Evolutionary conservation across 1,140 invertebrate genomes (phyloP), one percentile per base, ranked within the genome.

Genomic region (Cydia amplana): DNA sequence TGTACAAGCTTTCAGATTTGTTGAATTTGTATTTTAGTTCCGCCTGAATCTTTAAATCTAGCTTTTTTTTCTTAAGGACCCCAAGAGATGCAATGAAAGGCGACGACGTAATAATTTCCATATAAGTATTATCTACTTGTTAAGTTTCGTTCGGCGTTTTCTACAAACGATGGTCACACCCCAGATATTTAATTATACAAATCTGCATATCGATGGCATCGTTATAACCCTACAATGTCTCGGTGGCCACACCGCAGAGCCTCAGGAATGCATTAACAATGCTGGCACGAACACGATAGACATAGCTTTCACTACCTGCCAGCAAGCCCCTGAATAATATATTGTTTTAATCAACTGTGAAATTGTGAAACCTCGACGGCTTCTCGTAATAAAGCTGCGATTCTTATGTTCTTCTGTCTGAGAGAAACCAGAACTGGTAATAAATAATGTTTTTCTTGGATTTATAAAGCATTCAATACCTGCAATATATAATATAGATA

Each of bases 261-360:
- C 55, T 12, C 55, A 60, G 55, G 55, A 60, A 60, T 60, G 55
- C 55, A 60, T 60, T 60, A 60, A 18, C 55, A 60, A 60, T 60
- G 55, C 55, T 23, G 55, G 20, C 55, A 60, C 20, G 20, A 60
- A 23, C 20, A 23, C 55, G 55, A 60, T 23, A 60, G 55, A 60
- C 55, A 60, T 60, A 60, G 18, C 28, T 70, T 70, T 70, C 28
- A 40, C 32, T n/a, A 36, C 28, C 65, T 36, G 32, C 65, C 32
- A 60, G 25, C 28, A 36, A 36, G 32, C 65, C 28, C n/a, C 32
- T 70, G 65, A 36, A 70, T 70, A 70, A 70, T 70, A 70, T 70
- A 67, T 67, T 32, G 64, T 70, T 70, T 70, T 70, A 67, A 67
- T 70, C 65, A 70, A 36, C 65, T 70, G n/a, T 36, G 28, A 70